Percentiles rank a stretch among this genome's conserved stretches.
Conservation (phyloP, 2,797 vertebrate genomes). For the Coranthus polyacanthus region DNA sequence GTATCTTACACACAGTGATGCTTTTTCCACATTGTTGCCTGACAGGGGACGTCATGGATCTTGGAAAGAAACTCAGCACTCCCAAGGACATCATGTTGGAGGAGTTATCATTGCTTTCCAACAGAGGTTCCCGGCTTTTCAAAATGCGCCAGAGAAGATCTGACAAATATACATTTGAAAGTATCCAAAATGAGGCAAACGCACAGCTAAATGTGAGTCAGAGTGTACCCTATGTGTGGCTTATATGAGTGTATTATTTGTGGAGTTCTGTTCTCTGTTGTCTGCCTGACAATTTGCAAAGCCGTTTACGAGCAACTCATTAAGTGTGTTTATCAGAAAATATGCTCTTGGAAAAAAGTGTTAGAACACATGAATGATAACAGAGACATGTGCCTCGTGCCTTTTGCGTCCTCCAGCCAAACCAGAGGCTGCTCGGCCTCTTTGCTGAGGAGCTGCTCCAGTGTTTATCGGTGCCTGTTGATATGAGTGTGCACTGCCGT, state of each 20-base stretch:
- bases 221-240: background rate
- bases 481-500: conserved; percentile 24
- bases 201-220: conserved; percentile 89
- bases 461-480: conserved; percentile 70
- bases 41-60: conserved; percentile 88
- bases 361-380: conserved; percentile 62
- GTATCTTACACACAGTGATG: background rate
- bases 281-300: conserved; percentile 2
- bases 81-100: conserved; percentile 99
- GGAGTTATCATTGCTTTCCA: conserved; percentile 93
- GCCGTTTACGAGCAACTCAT: background rate
- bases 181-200: conserved; percentile 93
- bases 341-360: conserved; percentile 49
- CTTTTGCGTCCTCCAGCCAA: conserved; percentile 53
- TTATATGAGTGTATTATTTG: background rate
- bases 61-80: conserved; percentile 95
- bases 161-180: conserved; percentile 99
- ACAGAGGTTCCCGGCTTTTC: conserved; percentile 96
- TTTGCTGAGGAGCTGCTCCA: conserved; percentile 56
- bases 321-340: conserved; percentile 31
- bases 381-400: conserved; percentile 56
- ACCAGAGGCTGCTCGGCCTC: conserved; percentile 62
- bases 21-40: background rate
- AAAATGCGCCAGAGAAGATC: conserved; percentile 97
- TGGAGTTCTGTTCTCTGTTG: background rate